Percentiles rank a stretch among this genome's conserved stretches.
phyloP scores from a whole-genome alignment of 1,140 invertebrate genomes.

The Diabrotica virgifera region DNA sequence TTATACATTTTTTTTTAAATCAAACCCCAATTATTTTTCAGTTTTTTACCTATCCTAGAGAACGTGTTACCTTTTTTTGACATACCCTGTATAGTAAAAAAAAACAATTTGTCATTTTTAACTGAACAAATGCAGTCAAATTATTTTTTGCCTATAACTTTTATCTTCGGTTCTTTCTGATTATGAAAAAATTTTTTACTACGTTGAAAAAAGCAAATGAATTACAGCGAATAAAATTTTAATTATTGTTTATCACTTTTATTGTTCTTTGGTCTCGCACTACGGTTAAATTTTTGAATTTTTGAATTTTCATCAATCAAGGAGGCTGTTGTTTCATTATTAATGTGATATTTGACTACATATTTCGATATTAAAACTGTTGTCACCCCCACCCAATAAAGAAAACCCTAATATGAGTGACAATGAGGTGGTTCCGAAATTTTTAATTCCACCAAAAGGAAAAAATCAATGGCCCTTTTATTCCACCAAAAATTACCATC shows the following conservation, averaged over 20 bases:
- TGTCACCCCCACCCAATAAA: background rate
- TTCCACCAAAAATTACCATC: background rate
- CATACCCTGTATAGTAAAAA: too few species aligned
- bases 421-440: background rate
- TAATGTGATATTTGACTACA: conserved; percentile 23
- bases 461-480: background rate
- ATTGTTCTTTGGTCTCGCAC: background rate
- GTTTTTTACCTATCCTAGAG: too few species aligned
- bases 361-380: conserved; percentile 11
- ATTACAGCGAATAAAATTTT: background rate
- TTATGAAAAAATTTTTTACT: too few species aligned
- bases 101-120: too few species aligned
- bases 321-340: conserved; percentile 15
- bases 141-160: too few species aligned
- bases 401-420: background rate
- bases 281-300: background rate
- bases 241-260: background rate
- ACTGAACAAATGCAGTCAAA: too few species aligned
- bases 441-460: background rate
- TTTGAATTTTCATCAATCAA: conserved; percentile 18
- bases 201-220: too few species aligned
- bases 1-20: too few species aligned
- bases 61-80: too few species aligned
- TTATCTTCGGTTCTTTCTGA: too few species aligned
- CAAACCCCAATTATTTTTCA: too few species aligned